Evolutionary conservation across 2,113 vertebrate genomes (phyloP), one percentile per base, ranked within the genome.

Genomic region (Channa argus): DNA sequence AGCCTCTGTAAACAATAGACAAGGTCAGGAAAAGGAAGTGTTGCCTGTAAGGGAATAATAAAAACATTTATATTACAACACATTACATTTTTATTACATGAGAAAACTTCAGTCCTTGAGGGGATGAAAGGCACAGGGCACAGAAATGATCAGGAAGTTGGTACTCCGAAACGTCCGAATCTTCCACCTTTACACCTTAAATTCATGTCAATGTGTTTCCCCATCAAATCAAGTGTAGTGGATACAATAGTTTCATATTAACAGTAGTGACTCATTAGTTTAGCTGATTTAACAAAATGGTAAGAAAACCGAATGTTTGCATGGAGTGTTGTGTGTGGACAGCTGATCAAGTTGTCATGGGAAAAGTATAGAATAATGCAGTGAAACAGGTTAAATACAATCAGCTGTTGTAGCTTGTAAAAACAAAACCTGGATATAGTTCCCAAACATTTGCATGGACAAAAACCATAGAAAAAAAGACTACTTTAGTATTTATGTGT

Each of bases 51-150:
- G 33, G 51, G 45, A 74, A 46, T 53, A 64, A 73, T 49, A 72
- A 77, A 63, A 41, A 49, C 36, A n/a, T 59, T 54, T 37, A 14
- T 37, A 34, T 37, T 13, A 56, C 38, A 6, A 13, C 5, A n/a
- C 4, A 37, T 58, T 50, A 50, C 34, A 71, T 69, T 75, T 33
- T 38, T 9, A 37, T 39, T 41, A 43, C 52, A 10, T 51, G 38
- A 44, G 45, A 33, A 76, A 69, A 67, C 45, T 54, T 72, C 63
- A 24, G 38, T 33, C 36, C 1, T 62, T 60, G 56, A 79, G 54
- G 68, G 64, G 61, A 77, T 79, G 63, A 72, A 90, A 91, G 91
- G 90, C 89, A 93, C 90, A 71, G 81, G 71, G 71, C 24, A 24
- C 24, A 24, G 24, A 76, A 85, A 54, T 58, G 37, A 62, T 63